Percentiles rank a stretch among this genome's conserved stretches.
These are phyloP conservation scores for Plotosus lineatus DNA, from an alignment of 2,113 vertebrate species.

Conservation along the genomic window DNA sequence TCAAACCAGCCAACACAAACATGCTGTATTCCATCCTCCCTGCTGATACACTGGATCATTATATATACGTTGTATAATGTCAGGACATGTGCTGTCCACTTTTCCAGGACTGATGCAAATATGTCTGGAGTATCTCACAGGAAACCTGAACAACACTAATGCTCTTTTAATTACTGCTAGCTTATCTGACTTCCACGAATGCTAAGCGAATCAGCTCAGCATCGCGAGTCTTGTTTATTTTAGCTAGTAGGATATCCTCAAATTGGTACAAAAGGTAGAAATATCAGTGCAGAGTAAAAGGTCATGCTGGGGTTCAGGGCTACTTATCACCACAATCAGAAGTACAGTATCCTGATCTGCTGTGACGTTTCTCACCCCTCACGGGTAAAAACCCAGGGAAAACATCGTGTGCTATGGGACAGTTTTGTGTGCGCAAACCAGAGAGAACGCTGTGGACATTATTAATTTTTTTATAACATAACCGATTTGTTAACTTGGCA, in stretches of 20 bases:
- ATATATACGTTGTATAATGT: neutral
- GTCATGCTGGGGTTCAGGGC: neutral
- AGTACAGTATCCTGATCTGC: neutral
- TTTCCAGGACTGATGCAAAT: neutral
- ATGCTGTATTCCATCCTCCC: neutral
- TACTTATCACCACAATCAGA: neutral
- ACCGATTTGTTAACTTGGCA: too few relatives aligned
- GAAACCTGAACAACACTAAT: slow-evolving; percentile 57
- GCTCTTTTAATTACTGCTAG: slow-evolving; percentile 58
- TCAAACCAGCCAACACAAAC: neutral
- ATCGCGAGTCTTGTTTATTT: slow-evolving; percentile 28
- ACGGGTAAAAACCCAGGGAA: neutral
- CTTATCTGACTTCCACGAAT: slow-evolving; percentile 70
- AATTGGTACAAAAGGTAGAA: neutral
- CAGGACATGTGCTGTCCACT: neutral
- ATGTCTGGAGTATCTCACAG: slow-evolving; percentile 36
- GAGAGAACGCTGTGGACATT: neutral
- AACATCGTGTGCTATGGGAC: neutral
- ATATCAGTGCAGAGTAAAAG: slow-evolving; percentile 17
- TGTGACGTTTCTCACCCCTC: neutral
- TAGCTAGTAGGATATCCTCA: slow-evolving; percentile 41
- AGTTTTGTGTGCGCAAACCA: neutral
- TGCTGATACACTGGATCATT: too few relatives aligned
- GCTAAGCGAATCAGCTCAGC: slow-evolving; percentile 4
- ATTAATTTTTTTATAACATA: too few relatives aligned